These are phyloP conservation scores for Cyclura pinguis DNA, from an alignment of 2,797 vertebrate species.

Conservation along the genomic window DNA sequence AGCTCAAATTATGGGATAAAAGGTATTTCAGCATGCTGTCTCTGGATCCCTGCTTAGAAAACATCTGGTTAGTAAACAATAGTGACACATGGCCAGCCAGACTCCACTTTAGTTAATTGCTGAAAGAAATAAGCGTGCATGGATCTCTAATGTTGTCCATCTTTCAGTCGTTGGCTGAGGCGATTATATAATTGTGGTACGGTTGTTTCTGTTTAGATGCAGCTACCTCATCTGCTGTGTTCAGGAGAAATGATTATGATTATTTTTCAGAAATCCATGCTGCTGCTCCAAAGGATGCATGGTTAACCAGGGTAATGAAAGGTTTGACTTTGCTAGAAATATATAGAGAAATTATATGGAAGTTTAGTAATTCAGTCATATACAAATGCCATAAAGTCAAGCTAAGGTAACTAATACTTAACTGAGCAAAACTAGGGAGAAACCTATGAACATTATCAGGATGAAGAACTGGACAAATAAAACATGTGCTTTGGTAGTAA, in stretches of 20 bases:
- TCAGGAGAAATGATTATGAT: not conserved
- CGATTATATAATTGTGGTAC: not conserved
- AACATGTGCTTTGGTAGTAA: not conserved
- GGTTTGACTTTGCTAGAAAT: not conserved
- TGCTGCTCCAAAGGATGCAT: not conserved
- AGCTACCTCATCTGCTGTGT: not conserved
- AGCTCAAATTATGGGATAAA: not conserved
- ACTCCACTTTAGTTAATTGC: constrained; percentile 11
- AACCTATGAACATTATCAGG: not conserved
- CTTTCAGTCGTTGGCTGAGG: not conserved
- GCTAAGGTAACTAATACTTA: not conserved
- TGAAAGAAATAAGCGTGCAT: constrained; percentile 4
- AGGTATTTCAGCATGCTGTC: not conserved
- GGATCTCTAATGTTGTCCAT: not conserved
- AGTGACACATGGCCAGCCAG: not conserved
- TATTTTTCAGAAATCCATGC: not conserved
- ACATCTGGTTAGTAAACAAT: constrained; percentile 14
- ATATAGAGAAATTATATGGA: not conserved
- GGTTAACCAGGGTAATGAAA: not conserved
- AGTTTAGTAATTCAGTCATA: not conserved
- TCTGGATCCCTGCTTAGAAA: constrained; percentile 24
- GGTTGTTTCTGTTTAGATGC: not conserved
- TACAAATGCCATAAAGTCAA: not conserved
- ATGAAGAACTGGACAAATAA: not conserved
- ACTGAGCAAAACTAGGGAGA: not conserved